Percentiles rank a stretch among this genome's conserved stretches.
Conservation (phyloP, 2,888 invertebrate species). For the Lepidonotus clava region DNA sequence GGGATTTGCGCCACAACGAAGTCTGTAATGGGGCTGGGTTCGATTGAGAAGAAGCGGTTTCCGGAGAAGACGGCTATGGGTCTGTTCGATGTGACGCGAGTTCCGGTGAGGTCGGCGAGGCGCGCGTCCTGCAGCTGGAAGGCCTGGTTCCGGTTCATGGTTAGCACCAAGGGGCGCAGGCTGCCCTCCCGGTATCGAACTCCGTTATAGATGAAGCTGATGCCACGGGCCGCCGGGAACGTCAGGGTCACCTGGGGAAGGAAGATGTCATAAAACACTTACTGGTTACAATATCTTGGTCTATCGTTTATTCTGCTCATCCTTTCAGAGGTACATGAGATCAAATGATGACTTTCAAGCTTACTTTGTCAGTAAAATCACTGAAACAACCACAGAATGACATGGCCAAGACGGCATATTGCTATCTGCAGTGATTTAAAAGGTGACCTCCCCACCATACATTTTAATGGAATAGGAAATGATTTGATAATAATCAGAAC, state of each 20-base stretch:
- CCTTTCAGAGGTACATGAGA: no score
- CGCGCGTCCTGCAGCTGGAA: slow-evolving; percentile 27
- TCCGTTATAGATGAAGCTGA: slow-evolving; percentile 26
- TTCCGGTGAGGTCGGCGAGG: slow-evolving; percentile 12
- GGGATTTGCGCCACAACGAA: slow-evolving; percentile 25
- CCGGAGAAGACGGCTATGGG: slow-evolving; percentile 52
- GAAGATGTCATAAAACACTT: no score
- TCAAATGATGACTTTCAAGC: no score
- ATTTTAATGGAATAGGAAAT: no score
- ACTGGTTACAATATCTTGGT: no score
- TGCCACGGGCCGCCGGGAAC: slow-evolving; percentile 6
- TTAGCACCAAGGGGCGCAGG: background rate
- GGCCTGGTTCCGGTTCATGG: background rate
- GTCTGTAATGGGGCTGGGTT: background rate
- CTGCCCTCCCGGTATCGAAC: background rate
- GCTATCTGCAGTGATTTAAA: no score
- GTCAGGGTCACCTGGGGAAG: slow-evolving; percentile 21
- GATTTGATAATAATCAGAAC: no score
- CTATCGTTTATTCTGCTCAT: no score
- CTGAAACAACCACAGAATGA: no score
- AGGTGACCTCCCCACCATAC: no score
- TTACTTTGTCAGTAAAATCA: no score
- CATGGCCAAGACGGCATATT: no score
- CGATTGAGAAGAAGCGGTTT: background rate
- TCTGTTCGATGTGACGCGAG: background rate